These are phyloP conservation scores for Cherax quadricarinatus DNA, from an alignment of 1,140 invertebrate species.

Conservation along the genomic window DNA sequence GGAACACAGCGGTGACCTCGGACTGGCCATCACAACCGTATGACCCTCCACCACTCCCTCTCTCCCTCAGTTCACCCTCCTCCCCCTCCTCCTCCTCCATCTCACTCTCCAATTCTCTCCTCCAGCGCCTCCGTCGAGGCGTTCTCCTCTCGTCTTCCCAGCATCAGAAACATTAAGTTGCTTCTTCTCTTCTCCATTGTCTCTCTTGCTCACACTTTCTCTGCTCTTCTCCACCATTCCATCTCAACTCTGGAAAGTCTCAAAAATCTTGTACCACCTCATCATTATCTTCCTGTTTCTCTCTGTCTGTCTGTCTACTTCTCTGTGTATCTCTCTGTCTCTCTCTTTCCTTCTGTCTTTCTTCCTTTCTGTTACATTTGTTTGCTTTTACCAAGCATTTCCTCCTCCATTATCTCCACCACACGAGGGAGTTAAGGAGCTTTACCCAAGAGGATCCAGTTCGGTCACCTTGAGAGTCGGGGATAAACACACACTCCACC, in stretches of 20 bases:
- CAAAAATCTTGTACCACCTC: too few relatives aligned
- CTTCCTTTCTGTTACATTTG: too few relatives aligned
- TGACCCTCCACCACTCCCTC: constrained; percentile 9
- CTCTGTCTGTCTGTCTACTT: background rate
- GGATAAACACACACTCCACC: background rate
- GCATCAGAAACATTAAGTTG: background rate
- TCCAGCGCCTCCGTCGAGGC: background rate
- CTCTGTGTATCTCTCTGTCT: background rate
- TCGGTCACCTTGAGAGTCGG: background rate
- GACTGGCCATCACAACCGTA: constrained; percentile 20
- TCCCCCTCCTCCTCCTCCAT: background rate
- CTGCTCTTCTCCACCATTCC: too few relatives aligned
- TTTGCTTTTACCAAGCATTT: too few relatives aligned
- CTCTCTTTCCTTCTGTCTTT: too few relatives aligned
- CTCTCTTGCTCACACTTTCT: too few relatives aligned
- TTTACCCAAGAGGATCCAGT: background rate
- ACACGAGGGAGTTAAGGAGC: too few relatives aligned
- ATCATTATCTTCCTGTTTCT: background rate
- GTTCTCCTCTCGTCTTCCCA: background rate
- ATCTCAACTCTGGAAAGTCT: too few relatives aligned
- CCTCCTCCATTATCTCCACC: too few relatives aligned
- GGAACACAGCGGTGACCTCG: background rate
- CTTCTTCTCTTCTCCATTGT: too few relatives aligned
- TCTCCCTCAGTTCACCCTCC: background rate
- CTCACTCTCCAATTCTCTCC: background rate